Percentiles rank a stretch among this genome's conserved stretches.
These are phyloP conservation scores for Zaprionus vittiger DNA, from an alignment of 1,140 invertebrate species.

Conservation along the genomic window DNA sequence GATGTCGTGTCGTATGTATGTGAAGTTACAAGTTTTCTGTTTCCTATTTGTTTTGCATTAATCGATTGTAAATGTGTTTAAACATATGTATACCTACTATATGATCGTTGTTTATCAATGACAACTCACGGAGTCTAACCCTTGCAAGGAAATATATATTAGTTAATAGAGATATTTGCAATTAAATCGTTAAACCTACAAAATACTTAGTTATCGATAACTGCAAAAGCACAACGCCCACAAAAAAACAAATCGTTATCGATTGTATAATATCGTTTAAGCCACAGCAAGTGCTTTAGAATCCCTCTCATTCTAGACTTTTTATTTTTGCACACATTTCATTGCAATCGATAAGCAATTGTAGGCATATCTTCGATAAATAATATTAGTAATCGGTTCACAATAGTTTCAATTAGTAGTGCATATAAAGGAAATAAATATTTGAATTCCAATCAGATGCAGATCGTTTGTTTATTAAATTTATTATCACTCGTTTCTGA, in stretches of 20 bases:
- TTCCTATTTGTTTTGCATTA: slow-evolving; percentile 21
- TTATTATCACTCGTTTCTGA: neutral
- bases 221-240: slow-evolving; percentile 1
- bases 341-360: neutral
- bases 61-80: slow-evolving; percentile 9
- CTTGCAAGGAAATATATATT: neutral
- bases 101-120: neutral
- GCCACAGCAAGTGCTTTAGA: neutral
- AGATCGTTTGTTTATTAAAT: neutral
- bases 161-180: neutral
- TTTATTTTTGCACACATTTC: neutral
- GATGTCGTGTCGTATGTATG: neutral
- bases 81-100: neutral
- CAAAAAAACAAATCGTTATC: neutral
- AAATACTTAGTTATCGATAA: slow-evolving; percentile 3
- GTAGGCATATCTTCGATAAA: neutral
- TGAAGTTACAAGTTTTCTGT: slow-evolving; percentile 5
- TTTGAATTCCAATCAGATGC: neutral
- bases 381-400: neutral
- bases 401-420: neutral
- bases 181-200: neutral
- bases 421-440: neutral
- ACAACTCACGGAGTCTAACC: neutral
- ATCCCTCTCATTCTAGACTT: neutral
- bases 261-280: neutral